Conservation (phyloP, 2,797 vertebrate species). For the Onychomys leucogaster region DNA sequence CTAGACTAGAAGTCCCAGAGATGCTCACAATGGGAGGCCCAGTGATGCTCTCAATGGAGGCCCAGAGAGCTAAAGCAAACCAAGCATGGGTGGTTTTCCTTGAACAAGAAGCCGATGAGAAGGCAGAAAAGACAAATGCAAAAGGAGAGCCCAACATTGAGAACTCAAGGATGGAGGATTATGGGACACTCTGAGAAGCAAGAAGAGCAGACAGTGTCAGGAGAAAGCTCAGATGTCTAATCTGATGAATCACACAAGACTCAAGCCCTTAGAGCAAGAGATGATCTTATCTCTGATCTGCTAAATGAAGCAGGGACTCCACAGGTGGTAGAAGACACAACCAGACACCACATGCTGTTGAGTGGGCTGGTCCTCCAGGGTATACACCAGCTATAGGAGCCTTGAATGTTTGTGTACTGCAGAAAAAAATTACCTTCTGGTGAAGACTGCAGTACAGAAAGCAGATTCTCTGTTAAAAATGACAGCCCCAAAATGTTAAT, state of each 20-base stretch:
- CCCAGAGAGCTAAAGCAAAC: not conserved
- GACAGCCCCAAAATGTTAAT: conserved; percentile 91
- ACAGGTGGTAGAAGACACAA: conserved; percentile 92
- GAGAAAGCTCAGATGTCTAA: not conserved
- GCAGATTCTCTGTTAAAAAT: conserved; percentile 92
- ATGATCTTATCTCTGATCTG: conserved; percentile 90
- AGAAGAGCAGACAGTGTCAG: not conserved
- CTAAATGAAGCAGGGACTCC: conserved; percentile 94
- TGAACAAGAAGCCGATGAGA: not conserved
- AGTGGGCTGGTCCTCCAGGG: conserved; percentile 97
- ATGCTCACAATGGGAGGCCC: not conserved
- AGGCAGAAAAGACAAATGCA: not conserved
- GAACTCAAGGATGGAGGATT: not conserved
- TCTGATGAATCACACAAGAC: not conserved
- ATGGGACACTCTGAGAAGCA: not conserved
- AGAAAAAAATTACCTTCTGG: conserved; percentile 93
- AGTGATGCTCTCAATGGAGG: not conserved
- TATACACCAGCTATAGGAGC: conserved; percentile 95
- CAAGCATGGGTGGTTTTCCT: not conserved
- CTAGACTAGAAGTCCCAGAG: not conserved
- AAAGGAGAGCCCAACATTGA: not conserved
- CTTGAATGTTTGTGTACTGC: conserved; percentile 93
- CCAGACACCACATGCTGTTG: conserved; percentile 92
- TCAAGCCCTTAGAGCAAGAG: not conserved
- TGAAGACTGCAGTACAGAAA: conserved; percentile 93